Conservation (phyloP, 2,888 invertebrate genomes). For the Drosophila buzzatii region DNA sequence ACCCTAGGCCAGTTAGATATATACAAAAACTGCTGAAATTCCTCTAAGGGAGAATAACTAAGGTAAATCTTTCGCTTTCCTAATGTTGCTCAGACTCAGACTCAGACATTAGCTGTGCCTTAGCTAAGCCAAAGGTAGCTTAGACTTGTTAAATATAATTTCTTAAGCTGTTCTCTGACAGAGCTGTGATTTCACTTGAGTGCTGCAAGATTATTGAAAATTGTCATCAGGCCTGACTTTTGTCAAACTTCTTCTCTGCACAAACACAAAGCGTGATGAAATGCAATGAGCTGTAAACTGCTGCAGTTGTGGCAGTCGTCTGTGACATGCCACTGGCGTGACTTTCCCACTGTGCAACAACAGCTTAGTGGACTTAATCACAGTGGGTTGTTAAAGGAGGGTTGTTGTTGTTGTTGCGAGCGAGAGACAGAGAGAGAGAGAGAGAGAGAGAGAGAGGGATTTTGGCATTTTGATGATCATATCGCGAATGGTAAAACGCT, state of each 20-base stretch:
- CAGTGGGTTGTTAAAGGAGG: slow-evolving; percentile 11
- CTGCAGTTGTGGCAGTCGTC: slow-evolving; percentile 30
- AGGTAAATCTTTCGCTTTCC: no score
- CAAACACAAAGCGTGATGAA: slow-evolving; percentile 30
- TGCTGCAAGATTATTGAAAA: slow-evolving; percentile 2
- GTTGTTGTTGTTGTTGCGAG: slow-evolving; percentile 25
- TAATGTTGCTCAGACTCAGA: not conserved
- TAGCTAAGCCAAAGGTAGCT: not conserved
- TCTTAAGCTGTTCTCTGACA: not conserved
- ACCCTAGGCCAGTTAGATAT: slow-evolving; percentile 4
- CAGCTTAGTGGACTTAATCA: slow-evolving; percentile 52
- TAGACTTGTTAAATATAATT: no score
- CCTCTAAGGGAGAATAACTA: no score
- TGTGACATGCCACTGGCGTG: slow-evolving; percentile 52
- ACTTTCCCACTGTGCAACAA: slow-evolving; percentile 66
- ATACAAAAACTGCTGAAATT: no score
- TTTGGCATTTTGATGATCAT: slow-evolving; percentile 67
- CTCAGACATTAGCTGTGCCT: no score
- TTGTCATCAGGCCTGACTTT: not conserved
- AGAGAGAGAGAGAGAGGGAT: not conserved
- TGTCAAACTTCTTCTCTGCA: not conserved
- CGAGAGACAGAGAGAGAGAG: not conserved
- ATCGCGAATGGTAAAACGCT: slow-evolving; percentile 67
- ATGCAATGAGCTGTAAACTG: slow-evolving; percentile 63
- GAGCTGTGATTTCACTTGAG: not conserved